Base-by-base conservation (phyloP, 2,888 invertebrate genomes). In the Aquatica leii region DNA sequence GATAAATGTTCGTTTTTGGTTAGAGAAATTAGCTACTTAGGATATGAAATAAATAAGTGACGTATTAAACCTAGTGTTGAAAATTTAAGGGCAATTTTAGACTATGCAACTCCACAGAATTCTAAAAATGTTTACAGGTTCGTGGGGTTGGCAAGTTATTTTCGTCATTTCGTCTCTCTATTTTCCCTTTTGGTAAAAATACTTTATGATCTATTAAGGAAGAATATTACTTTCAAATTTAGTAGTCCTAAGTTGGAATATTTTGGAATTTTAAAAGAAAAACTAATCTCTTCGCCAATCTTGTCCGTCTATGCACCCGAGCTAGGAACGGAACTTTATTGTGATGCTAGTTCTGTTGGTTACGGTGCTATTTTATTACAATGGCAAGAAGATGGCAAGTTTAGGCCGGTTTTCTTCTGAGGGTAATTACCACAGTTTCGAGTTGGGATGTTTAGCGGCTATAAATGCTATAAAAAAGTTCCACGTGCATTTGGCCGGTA, bases 331-430 rank as follows among this genome's bases (percentile, higher is more conserved):
- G 76, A 80, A 59, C 58, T 78, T 31, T 78, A 80, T 49, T 76
- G 74, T 15, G 78, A 80, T 66, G 78, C 76, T 1, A 76, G 75
- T 60, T 52, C 70, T 1, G 9, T 66, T 1, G 78, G 78, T 1
- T 77, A 71, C 58, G 78, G 77, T 0, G 71, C 73, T 0, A 71
- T 79, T 8, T 59, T 78, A 18, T 11, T 79, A 48, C 80, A 79
- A 62, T 9, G 15, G 69, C 63, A 50, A 74, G 77, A 43, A 1
- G 71, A 75, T 64, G 55, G 48, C 3, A 66, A 68, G 31, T 67
- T 76, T 20, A 74, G 77, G 18, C 77, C 76, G 0, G 60, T 78
- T 0, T 76, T 75, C 70, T 0, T 18, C 48, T 0, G 77, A 77
- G 64, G 59, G 70, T 0, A 73, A 68, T 35, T 77, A 75, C 35